Evolutionary conservation across 1,140 invertebrate species (phyloP).

Genomic region (Leptopilina boulardi): DNA sequence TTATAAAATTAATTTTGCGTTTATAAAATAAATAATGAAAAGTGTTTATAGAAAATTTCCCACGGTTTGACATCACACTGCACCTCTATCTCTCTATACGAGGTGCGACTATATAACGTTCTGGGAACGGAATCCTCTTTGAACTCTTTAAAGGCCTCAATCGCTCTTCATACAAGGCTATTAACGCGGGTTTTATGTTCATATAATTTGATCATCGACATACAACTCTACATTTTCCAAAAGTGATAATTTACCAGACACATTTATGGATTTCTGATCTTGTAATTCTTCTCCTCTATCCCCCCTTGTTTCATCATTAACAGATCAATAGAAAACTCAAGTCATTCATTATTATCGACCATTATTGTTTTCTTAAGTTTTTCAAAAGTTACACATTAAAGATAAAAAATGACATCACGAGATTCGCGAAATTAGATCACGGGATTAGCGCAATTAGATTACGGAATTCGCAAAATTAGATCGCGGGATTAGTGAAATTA

Average conservation of each 20-base stretch:
- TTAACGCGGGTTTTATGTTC: background rate
- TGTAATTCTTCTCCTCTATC: no score
- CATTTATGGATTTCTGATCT: background rate
- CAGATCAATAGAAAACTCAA: no score
- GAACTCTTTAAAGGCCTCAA: constrained; percentile 41
- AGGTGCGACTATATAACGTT: constrained; percentile 50
- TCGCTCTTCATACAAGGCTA: constrained; percentile 26
- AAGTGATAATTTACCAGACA: background rate
- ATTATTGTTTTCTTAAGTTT: no score
- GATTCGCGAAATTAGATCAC: no score
- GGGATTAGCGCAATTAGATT: no score
- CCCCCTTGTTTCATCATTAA: no score
- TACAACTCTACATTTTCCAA: background rate
- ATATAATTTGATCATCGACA: background rate
- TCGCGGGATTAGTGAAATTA: no score
- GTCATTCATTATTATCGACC: no score
- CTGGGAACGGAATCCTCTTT: constrained; percentile 53
- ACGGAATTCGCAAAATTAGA: no score
- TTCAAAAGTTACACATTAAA: no score
- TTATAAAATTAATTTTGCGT: background rate
- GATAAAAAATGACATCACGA: no score
- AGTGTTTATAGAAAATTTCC: constrained; percentile 48
- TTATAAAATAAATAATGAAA: constrained; percentile 52
- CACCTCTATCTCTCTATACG: constrained; percentile 48
- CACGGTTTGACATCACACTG: constrained; percentile 60